Base-by-base conservation (phyloP, 2,797 vertebrate species). In the Mastacembelus armatus region DNA sequence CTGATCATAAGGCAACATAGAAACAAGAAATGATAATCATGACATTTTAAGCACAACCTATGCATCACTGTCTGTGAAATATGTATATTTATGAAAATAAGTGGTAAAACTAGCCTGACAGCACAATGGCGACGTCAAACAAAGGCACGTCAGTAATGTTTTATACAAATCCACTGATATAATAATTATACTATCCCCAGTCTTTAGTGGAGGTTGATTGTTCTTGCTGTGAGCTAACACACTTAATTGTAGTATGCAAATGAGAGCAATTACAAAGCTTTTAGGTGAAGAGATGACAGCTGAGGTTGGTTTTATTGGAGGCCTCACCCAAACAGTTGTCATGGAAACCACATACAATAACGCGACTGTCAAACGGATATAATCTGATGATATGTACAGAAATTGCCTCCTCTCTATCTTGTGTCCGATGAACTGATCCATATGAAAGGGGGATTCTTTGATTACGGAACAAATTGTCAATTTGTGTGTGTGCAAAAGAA, bases 191-290 rank as follows among this genome's bases (percentile, higher is more conserved):
- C 86, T 88, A 90, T 92, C 90, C 87, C 84, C 81, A 88, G 84
- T 94, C 89, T 89, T 93, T 87, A 95, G 95, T 96, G 95, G 95
- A 96, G 95, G 96, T 96, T 94, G 93, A 94, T 94, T 94, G 92
- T 92, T 95, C 94, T 97, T 96, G 95, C 97, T 97, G 96, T 96
- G 96, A 98, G 97, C 96, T 97, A 96, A 98, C 96, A 96, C 96
- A 96, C 95, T 96, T 99, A 99, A 99, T 99, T 99, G 97, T 97
- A 95, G 94, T 98, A 99, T 99, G 98, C 96, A 99, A 99, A 99
- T 99, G 96, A 98, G 96, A 97, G 96, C 96, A 98, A 98, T 99
- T 99, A 99, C 96, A 97, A 98, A 97, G 96, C 97, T 98, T 99
- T 98, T 98, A 99, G 97, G 96, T 98, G 96, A 98, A 96, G 95